These are phyloP conservation scores for Microctonus aethiopoides DNA, from an alignment of 2,888 invertebrate genomes.

Conservation along the genomic window DNA sequence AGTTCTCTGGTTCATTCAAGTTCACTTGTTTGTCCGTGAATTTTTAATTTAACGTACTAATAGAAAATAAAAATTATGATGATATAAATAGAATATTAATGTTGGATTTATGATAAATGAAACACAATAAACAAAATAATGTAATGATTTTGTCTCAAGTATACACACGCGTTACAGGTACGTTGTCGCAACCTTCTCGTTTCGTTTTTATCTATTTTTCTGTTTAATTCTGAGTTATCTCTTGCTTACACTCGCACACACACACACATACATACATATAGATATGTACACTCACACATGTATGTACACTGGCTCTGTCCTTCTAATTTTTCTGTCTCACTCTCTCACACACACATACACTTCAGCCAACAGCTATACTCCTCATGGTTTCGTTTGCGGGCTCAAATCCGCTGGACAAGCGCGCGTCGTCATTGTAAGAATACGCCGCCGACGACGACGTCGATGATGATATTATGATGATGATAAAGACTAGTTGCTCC, in stretches of 20 bases:
- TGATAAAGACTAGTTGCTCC: constrained; percentile 22
- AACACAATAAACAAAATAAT: background rate
- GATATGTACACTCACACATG: background rate
- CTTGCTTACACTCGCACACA: too few species aligned
- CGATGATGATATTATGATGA: constrained; percentile 22
- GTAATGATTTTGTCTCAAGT: background rate
- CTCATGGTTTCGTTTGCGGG: constrained; percentile 54
- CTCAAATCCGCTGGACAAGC: constrained; percentile 51
- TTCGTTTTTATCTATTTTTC: too few species aligned
- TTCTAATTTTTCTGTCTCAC: background rate
- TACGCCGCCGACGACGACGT: constrained; percentile 42
- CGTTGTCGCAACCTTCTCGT: background rate
- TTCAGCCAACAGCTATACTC: constrained; percentile 50
- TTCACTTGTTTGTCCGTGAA: background rate
- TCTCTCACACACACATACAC: constrained; percentile 30
- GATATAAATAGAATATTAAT: too few species aligned
- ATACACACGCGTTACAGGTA: constrained; percentile 25
- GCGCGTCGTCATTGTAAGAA: constrained; percentile 54
- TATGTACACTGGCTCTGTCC: background rate
- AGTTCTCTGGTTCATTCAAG: background rate
- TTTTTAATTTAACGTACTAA: too few species aligned
- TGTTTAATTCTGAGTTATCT: too few species aligned
- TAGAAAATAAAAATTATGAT: too few species aligned
- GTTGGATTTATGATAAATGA: too few species aligned
- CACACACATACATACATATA: background rate